Base-by-base conservation (phyloP, 2,888 invertebrate species). In the Dicycla oo region DNA sequence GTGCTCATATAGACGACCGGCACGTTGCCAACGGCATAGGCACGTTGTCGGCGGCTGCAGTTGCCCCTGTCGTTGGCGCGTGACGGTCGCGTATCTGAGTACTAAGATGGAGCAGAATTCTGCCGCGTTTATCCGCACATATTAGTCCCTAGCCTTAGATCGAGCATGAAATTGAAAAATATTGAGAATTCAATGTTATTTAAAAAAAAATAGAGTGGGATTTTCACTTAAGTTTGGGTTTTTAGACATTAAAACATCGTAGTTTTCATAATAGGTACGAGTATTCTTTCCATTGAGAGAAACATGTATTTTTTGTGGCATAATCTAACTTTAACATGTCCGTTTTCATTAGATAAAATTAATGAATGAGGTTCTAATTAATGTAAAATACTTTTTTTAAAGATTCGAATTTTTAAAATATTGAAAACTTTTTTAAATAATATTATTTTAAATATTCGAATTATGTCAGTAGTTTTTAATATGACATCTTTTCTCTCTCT, bases 311-410 rank as follows among this genome's bases (percentile, higher is more conserved):
- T 67, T 69, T 58, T 57, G 34, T 83, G 69, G n/a, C 40, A 38
- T 78, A 66, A 47, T 58, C 60, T 82, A 78, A 74, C 60, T 45
- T 73, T 43, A 75, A 71, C 56, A 80, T 83, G 80, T 73, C 56
- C 63, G n/a, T 11, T 68, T 38, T 67, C 23, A 69, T 51, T 49
- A 64, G 26, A 34, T 58, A 45, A 56, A 62, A 30, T 7, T 4
- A 5, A n/a, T 34, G 23, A 73, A 65, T 64, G 54, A 62, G 30
- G 53, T 66, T 56, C n/a, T 71, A 47, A 2, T 30, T 66, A 73
- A 20, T 71, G 61, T 77, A 72, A 54, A 61, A 47, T 54, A 57
- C 2, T 15, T 38, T 26, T n/a, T 51, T 20, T 5, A 6, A 34
- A 43, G 26, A 57, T 81, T 78, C 69, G 63, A 61, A 60, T 61